Percentiles rank a stretch among this genome's conserved stretches.
phyloP scores from a whole-genome alignment of 2,888 invertebrate species.

The Dicranocentrus wangi region DNA sequence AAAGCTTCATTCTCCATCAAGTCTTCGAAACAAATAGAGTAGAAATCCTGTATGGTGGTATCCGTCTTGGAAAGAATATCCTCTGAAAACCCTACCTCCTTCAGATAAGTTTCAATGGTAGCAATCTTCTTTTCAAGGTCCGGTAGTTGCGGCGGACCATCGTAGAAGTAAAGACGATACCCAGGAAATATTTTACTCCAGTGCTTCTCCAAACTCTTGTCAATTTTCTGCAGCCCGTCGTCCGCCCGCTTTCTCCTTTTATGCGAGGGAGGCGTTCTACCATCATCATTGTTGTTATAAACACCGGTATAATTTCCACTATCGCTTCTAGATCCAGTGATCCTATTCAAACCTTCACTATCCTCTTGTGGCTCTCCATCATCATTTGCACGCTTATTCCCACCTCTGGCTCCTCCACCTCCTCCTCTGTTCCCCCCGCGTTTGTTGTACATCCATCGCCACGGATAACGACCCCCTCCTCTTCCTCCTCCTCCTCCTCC shows the following conservation, averaged over 20 bases:
- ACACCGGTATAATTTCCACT: neutral
- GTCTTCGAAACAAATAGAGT: conserved; percentile 39
- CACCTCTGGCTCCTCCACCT: conserved; percentile 11
- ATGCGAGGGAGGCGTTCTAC: neutral
- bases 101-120: conserved; percentile 33
- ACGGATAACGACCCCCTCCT: conserved; percentile 8
- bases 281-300: neutral
- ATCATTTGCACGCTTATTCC: neutral
- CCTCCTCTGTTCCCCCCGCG: conserved; percentile 16
- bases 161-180: conserved; percentile 64
- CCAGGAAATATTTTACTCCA: conserved; percentile 64
- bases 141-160: conserved; percentile 49
- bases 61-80: neutral
- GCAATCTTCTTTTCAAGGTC: conserved; percentile 57
- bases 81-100: neutral
- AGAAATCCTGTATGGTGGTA: neutral
- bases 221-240: conserved; percentile 27
- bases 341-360: neutral
- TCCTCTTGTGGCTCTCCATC: neutral
- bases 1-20: conserved; percentile 46
- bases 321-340: neutral
- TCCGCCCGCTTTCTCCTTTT: conserved; percentile 15
- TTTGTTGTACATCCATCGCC: conserved; percentile 41
- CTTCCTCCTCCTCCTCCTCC: conserved; percentile 31
- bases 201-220: conserved; percentile 27